These are phyloP conservation scores for Myopa tessellatipennis DNA, from an alignment of 2,888 invertebrate genomes.

Conservation along the genomic window DNA sequence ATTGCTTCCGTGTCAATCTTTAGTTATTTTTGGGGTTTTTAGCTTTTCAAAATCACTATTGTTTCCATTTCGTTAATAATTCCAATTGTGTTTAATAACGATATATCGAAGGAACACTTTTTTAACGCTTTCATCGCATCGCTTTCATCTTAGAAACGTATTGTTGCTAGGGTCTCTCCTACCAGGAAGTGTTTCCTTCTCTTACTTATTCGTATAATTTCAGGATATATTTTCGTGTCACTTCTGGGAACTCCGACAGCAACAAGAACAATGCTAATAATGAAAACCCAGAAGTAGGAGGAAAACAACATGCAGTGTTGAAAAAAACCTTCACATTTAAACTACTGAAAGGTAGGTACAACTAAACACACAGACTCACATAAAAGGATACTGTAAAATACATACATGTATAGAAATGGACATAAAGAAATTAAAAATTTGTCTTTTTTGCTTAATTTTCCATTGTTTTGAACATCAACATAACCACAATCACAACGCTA, in stretches of 20 bases:
- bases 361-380: background rate
- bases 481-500: background rate
- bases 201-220: slow-evolving; percentile 21
- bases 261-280: slow-evolving; percentile 33
- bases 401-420: too few relatives aligned
- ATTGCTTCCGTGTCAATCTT: too few relatives aligned
- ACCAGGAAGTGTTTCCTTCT: background rate
- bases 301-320: slow-evolving; percentile 50
- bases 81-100: too few relatives aligned
- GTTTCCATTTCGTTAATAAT: background rate
- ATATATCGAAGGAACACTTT: background rate
- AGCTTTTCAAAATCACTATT: too few relatives aligned
- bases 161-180: background rate
- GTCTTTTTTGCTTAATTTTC: background rate
- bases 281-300: slow-evolving; percentile 36
- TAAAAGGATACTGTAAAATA: too few relatives aligned
- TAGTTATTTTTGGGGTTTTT: too few relatives aligned
- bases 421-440: background rate
- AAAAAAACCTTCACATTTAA: slow-evolving; percentile 55
- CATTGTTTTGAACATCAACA: background rate
- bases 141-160: background rate
- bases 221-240: slow-evolving; percentile 57
- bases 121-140: too few relatives aligned
- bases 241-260: slow-evolving; percentile 42
- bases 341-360: slow-evolving; percentile 56